Percentiles rank a stretch among this genome's conserved stretches.
Evolutionary conservation across 2,888 invertebrate genomes (phyloP).

Genomic region (Watsonalla binaria): DNA sequence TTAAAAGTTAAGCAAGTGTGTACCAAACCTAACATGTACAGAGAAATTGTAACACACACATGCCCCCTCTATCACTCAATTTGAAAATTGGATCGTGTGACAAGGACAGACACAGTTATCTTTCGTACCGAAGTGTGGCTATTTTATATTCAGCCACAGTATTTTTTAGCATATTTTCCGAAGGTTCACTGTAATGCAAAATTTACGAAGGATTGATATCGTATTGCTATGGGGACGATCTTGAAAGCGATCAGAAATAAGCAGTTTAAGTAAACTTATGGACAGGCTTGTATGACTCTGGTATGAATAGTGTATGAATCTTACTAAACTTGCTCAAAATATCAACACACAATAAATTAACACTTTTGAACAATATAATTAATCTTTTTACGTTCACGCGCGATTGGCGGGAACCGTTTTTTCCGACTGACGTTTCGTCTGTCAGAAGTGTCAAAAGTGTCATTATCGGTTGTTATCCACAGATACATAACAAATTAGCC

Average conservation of each 20-base stretch:
- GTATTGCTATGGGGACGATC: slow-evolving; percentile 17
- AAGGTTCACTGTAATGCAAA: slow-evolving; percentile 21
- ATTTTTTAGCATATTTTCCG: slow-evolving; percentile 37
- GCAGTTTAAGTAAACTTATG: background rate
- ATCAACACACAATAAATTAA: too few relatives aligned
- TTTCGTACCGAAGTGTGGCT: slow-evolving; percentile 20
- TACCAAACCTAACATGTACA: background rate
- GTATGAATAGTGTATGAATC: too few relatives aligned
- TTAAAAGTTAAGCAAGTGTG: background rate
- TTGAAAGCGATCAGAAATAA: background rate
- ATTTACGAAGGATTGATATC: slow-evolving; percentile 33
- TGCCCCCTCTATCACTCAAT: slow-evolving; percentile 1
- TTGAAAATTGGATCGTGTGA: background rate
- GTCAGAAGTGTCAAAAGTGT: too few relatives aligned
- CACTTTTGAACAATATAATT: too few relatives aligned
- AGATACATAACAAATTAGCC: too few relatives aligned
- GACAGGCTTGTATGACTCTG: too few relatives aligned
- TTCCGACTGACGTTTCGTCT: too few relatives aligned
- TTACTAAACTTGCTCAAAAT: too few relatives aligned
- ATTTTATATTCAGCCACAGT: slow-evolving; percentile 53
- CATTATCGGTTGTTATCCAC: too few relatives aligned
- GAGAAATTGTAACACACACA: background rate
- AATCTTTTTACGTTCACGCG: too few relatives aligned
- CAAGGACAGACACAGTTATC: background rate
- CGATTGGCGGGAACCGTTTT: too few relatives aligned